These are phyloP conservation scores for Acronicta aceris DNA, from an alignment of 2,888 invertebrate species.

Conservation along the genomic window DNA sequence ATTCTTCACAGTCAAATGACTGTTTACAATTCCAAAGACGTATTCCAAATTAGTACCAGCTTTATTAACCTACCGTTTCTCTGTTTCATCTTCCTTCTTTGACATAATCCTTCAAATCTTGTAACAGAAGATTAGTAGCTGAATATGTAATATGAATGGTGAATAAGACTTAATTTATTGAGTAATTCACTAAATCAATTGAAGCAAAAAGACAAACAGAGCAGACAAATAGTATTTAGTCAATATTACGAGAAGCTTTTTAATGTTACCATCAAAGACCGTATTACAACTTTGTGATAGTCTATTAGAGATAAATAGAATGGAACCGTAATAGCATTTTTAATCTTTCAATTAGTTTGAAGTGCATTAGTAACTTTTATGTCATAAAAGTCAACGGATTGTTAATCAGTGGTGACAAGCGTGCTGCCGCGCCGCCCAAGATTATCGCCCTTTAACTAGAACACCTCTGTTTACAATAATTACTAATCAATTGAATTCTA, in stretches of 20 bases:
- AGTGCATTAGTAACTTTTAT: no score
- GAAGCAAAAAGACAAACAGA: slow-evolving; percentile 27
- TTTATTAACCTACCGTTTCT: slow-evolving; percentile 3
- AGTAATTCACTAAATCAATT: slow-evolving; percentile 28
- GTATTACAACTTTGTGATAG: slow-evolving; percentile 16
- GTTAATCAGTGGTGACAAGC: slow-evolving; percentile 36
- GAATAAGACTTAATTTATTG: slow-evolving; percentile 23
- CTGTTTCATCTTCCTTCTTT: background rate
- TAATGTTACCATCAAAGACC: slow-evolving; percentile 24
- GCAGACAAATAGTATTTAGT: slow-evolving; percentile 18
- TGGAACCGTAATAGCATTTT: slow-evolving; percentile 12
- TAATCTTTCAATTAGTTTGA: slow-evolving; percentile 32
- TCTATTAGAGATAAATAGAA: slow-evolving; percentile 35
- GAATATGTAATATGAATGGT: slow-evolving; percentile 1
- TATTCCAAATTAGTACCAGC: slow-evolving; percentile 31
- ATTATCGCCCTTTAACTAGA: slow-evolving; percentile 73
- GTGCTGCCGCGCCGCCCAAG: slow-evolving; percentile 40
- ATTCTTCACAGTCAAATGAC: slow-evolving; percentile 33
- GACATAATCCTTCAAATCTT: slow-evolving; percentile 5
- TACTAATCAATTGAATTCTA: slow-evolving; percentile 26
- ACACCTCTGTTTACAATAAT: slow-evolving; percentile 60
- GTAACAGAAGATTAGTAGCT: slow-evolving; percentile 28
- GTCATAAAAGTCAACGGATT: slow-evolving; percentile 46
- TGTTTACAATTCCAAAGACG: slow-evolving; percentile 29
- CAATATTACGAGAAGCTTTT: slow-evolving; percentile 8